These are phyloP conservation scores for Girardia tigrina DNA, from an alignment of 2,888 invertebrate genomes.

Conservation along the genomic window DNA sequence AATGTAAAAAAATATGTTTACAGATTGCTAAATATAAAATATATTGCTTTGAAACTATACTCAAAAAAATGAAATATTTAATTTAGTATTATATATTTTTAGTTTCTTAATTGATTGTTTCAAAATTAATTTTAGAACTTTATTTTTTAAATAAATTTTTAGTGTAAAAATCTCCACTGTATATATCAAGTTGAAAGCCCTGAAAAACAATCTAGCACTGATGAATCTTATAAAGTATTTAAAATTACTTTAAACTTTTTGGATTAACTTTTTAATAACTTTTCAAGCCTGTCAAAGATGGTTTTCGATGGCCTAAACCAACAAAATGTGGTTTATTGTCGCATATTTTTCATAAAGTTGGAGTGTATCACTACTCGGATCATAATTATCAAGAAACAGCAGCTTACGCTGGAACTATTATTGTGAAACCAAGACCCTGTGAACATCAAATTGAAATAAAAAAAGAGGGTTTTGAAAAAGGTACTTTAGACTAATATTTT, in stretches of 20 bases:
- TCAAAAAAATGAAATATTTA: too few species aligned
- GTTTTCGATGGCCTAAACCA: slow-evolving; percentile 45
- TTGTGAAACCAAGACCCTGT: slow-evolving; percentile 48
- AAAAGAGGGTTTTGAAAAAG: slow-evolving; percentile 46
- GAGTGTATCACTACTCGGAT: slow-evolving; percentile 50
- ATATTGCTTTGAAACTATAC: too few species aligned
- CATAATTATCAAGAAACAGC: slow-evolving; percentile 48
- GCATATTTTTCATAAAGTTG: slow-evolving; percentile 46
- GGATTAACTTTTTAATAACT: background rate
- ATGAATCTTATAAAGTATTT: slow-evolving; percentile 46
- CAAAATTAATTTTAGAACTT: too few species aligned
- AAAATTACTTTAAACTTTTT: background rate
- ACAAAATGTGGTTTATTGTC: slow-evolving; percentile 47
- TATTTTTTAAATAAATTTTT: slow-evolving; percentile 38
- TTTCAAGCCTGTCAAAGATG: slow-evolving; percentile 47
- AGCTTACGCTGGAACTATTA: slow-evolving; percentile 49
- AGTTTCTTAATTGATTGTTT: too few species aligned
- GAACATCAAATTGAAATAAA: slow-evolving; percentile 46
- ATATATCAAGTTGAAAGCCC: slow-evolving; percentile 48
- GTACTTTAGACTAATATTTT: slow-evolving; percentile 39
- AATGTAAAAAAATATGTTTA: too few species aligned
- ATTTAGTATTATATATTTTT: too few species aligned
- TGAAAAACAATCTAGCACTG: slow-evolving; percentile 40
- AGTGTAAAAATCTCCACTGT: slow-evolving; percentile 48
- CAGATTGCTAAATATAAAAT: too few species aligned